These are phyloP conservation scores for Anhinga anhinga DNA, from an alignment of 2,113 vertebrate species.

Conservation along the genomic window DNA sequence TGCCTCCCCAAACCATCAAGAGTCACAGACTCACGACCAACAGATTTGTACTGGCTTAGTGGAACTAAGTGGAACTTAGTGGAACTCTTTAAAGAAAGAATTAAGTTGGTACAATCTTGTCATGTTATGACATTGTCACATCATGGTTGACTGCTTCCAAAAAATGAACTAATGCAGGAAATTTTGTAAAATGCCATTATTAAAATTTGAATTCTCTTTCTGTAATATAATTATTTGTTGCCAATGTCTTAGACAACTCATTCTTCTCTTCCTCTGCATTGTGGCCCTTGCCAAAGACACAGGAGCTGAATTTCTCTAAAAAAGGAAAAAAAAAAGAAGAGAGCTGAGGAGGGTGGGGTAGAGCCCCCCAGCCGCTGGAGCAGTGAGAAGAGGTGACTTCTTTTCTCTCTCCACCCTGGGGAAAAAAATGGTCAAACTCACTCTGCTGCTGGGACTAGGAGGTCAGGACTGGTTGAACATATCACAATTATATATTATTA, in stretches of 20 bases:
- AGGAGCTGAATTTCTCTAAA: neutral
- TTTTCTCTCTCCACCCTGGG: neutral
- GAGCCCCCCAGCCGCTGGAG: neutral
- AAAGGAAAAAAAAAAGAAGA: neutral
- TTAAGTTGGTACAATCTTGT: neutral
- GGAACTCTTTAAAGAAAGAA: neutral
- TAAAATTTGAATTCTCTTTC: neutral
- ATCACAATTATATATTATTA: neutral
- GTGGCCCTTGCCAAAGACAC: neutral
- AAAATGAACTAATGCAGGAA: neutral
- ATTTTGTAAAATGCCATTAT: neutral
- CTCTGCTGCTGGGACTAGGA: neutral
- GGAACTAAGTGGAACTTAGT: neutral
- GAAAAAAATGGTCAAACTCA: neutral
- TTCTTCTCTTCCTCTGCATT: neutral
- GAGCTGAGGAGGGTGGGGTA: neutral
- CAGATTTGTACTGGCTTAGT: neutral
- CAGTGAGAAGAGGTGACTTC: neutral
- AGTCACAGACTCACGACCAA: neutral
- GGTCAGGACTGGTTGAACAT: neutral
- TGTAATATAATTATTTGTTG: neutral
- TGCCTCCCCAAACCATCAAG: neutral
- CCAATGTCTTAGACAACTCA: neutral
- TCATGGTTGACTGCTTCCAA: neutral
- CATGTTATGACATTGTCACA: neutral